Evolutionary conservation across 1,140 invertebrate genomes (phyloP), one percentile per base, ranked within the genome.

Genomic region (Pentalonia nigronervosa): DNA sequence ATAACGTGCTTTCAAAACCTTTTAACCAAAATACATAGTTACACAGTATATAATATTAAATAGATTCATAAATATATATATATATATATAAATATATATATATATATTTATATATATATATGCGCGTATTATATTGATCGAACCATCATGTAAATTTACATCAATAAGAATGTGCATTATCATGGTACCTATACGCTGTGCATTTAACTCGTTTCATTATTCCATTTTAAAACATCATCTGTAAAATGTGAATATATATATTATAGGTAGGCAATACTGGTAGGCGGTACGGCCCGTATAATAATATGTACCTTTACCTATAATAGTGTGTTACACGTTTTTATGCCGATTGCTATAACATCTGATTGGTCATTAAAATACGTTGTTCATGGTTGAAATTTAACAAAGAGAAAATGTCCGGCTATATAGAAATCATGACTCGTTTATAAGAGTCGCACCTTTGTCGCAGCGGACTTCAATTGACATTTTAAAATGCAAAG

Each of bases 111-210:
- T 45, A 11, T 41, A 6, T 11, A 14, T 45, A 47, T 84, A 84
- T 83, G 36, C 3, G 1, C 20, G 47, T 8, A 50, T n/a, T 88
- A 53, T 88, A 88, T 88, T 53, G 87, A 88, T 88, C 87, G n/a
- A 88, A 88, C n/a, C 87, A 53, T 88, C 87, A 34, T 23, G n/a
- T 53, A 53, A 88, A 88, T 88, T 50, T 88, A 88, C n/a, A 88
- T 53, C 87, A 53, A 36, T 88, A 88, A 48, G 48, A 88, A 88
- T 53, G 48, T 53, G 87, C 87, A 53, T 88, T 34, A 88, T 88
- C 87, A 88, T 50, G 20, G 47, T 88, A 41, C 4, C 41, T 41
- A 41, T 41, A 88, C 47, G 86, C 34, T 88, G n/a, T 23, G 47
- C 34, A 53, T 53, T 88, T 36, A 88, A 88, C 87, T 21, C 20